A percentile compares a stretch with the other conserved stretches of the same genome.
These are phyloP conservation scores for Tanypteryx hageni DNA, from an alignment of 2,888 invertebrate species.

Conservation along the genomic window DNA sequence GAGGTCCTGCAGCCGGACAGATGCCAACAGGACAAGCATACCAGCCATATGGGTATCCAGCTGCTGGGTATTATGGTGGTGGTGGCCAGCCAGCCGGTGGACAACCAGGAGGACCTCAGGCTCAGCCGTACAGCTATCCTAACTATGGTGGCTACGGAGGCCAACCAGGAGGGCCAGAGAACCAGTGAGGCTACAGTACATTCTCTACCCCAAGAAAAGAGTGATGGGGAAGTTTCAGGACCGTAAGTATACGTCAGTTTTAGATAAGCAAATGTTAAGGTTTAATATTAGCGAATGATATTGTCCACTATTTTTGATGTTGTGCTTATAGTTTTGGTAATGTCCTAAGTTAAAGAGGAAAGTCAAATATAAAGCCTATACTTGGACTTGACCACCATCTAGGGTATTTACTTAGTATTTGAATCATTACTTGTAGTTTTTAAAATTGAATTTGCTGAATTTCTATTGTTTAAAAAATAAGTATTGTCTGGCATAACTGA, in stretches of 20 bases:
- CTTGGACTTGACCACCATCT: slow-evolving; percentile 56
- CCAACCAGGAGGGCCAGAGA: slow-evolving; percentile 69
- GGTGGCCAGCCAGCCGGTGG: slow-evolving; percentile 68
- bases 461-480: not conserved
- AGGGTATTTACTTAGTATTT: not conserved
- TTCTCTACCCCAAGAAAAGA: slow-evolving; percentile 32
- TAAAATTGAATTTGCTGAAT: not conserved
- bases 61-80: slow-evolving; percentile 75
- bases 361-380: not conserved
- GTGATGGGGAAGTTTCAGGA: slow-evolving; percentile 55
- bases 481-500: slow-evolving; percentile 6
- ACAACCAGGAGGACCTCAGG: slow-evolving; percentile 67
- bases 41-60: slow-evolving; percentile 74
- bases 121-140: slow-evolving; percentile 67
- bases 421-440: not conserved
- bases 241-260: slow-evolving; percentile 45
- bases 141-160: slow-evolving; percentile 70
- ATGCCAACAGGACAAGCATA: slow-evolving; percentile 73
- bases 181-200: slow-evolving; percentile 66
- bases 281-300: not conserved
- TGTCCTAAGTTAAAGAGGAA: not conserved
- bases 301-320: not conserved
- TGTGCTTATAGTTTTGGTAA: not conserved
- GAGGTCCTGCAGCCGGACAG: slow-evolving; percentile 69
- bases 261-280: not conserved